Conservation (phyloP, 2,113 vertebrate species). For the Siniperca knerii region DNA sequence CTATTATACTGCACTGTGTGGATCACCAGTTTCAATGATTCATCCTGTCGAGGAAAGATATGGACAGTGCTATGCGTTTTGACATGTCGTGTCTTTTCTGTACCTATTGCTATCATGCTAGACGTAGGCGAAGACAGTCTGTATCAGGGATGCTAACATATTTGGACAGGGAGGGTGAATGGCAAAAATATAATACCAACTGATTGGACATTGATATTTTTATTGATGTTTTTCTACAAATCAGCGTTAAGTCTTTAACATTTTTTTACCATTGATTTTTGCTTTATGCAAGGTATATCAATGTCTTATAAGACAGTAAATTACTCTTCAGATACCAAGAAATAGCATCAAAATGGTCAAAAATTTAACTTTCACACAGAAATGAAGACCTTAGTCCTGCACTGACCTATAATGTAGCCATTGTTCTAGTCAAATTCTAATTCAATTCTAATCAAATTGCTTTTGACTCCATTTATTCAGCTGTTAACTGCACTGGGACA, state of each 20-base stretch:
- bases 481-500: neutral
- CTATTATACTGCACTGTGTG: conserved; percentile 43
- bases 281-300: neutral
- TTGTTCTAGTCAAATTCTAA: neutral
- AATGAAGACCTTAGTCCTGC: neutral
- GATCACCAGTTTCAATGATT: conserved; percentile 1
- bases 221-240: conserved; percentile 1
- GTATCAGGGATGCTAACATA: conserved; percentile 22
- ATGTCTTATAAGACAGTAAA: neutral
- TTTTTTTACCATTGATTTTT: neutral
- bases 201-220: neutral
- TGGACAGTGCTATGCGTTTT: neutral
- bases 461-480: neutral
- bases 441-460: neutral
- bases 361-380: neutral
- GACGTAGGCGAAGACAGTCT: neutral
- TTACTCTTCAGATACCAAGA: neutral
- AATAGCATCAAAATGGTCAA: neutral
- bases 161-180: neutral
- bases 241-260: neutral
- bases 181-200: neutral
- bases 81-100: conserved; percentile 11
- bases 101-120: neutral
- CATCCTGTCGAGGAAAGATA: neutral
- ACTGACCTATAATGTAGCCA: neutral